Evolutionary conservation across 2,113 vertebrate genomes (phyloP), one percentile per base, ranked within the genome.

Genomic region (Puntigrus tetrazona): DNA sequence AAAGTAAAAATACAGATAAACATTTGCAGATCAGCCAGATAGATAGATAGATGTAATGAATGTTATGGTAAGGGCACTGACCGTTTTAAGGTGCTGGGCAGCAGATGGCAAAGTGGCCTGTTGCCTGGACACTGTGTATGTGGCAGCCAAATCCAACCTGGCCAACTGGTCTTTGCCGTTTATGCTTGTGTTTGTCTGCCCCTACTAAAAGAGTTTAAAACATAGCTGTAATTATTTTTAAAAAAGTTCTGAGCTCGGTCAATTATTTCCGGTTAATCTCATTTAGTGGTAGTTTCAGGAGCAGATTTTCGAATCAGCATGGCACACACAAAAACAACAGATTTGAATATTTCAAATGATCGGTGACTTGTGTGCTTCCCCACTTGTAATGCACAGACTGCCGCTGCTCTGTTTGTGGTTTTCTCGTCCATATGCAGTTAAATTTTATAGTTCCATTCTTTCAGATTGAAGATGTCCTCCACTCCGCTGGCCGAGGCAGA

Each of bases 71-170:
- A 52, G 38, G n/a, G 43, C 78, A 47, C 41, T 38, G 77, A 78
- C 70, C 72, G 18, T 16, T 22, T 22, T 61, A n/a, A 81, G 82
- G 77, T 84, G 76, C 75, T 34, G 67, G 85, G 52, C 31, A 84
- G 70, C 87, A 88, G 84, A 88, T 88, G 87, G 87, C 78, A 61
- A 31, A 63, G 67, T 14, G 81, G 45, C 50, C 63, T 84, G 82
- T 73, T 73, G 85, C 69, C 70, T 50, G 43, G 52, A 34, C 82
- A 83, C 81, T 61, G 70, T 41, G 45, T 76, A 31, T 7, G 36
- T 34, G 69, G 34, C 59, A n/a, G 50, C 50, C 38, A 55, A 67
- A 52, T 25, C 43, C 14, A n/a, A 55, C 77, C 52, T 73, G 78
- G 47, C 85, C 82, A 88, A 82, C 70, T 85, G 80, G 50, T 82